Evolutionary conservation across 2,888 invertebrate species (phyloP).

Genomic region (Drosophila macrospina): DNA sequence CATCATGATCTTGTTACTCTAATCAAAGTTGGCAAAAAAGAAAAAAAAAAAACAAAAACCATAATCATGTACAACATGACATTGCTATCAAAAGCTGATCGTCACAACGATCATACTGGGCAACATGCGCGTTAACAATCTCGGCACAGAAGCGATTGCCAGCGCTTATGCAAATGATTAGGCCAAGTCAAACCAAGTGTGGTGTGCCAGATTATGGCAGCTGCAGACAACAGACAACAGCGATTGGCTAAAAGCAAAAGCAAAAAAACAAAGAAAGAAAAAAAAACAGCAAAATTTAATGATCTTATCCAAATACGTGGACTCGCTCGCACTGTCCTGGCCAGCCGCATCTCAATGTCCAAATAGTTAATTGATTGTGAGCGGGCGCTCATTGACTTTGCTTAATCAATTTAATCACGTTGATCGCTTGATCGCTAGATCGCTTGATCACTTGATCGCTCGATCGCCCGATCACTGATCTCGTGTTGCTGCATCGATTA

Average conservation of each 20-base stretch:
- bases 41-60: too few relatives aligned
- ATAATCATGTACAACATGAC: slow-evolving; percentile 65
- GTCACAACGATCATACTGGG: slow-evolving; percentile 15
- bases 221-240: slow-evolving; percentile 50
- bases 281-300: slow-evolving; percentile 16
- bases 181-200: slow-evolving; percentile 13
- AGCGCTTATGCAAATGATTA: slow-evolving; percentile 48
- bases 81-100: slow-evolving; percentile 44
- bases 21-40: slow-evolving; percentile 72
- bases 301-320: slow-evolving; percentile 52
- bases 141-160: slow-evolving; percentile 37
- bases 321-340: background rate
- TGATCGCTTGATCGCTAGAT: slow-evolving; percentile 20
- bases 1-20: slow-evolving; percentile 75
- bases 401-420: slow-evolving; percentile 69
- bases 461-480: slow-evolving; percentile 58
- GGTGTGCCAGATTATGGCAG: slow-evolving; percentile 38
- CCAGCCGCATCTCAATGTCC: slow-evolving; percentile 53
- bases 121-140: slow-evolving; percentile 35
- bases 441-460: slow-evolving; percentile 18
- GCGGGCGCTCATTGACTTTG: slow-evolving; percentile 76
- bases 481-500: slow-evolving; percentile 67
- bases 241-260: slow-evolving; percentile 1
- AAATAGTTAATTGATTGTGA: slow-evolving; percentile 74
- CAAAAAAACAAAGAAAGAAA: background rate